These are phyloP conservation scores for Drosophila serrata DNA, from an alignment of 1,140 invertebrate genomes.

Conservation along the genomic window DNA sequence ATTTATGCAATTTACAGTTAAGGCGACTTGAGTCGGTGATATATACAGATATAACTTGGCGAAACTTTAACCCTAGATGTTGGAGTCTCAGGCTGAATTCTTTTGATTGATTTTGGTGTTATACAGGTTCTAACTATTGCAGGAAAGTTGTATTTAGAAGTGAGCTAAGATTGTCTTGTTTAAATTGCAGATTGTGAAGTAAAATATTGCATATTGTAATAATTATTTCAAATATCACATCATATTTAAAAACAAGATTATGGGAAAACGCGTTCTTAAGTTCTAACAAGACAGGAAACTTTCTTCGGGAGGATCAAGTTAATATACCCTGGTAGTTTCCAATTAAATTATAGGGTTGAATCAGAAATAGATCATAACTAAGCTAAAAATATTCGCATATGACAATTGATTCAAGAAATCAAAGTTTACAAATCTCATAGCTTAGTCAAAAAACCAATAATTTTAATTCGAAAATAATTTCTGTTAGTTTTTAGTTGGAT, in stretches of 20 bases:
- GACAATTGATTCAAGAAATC: no score
- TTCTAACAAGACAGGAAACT: background rate
- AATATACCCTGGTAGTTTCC: no score
- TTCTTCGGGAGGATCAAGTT: no score
- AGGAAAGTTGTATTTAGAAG: background rate
- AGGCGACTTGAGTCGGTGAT: constrained; percentile 29
- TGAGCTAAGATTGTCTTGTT: background rate
- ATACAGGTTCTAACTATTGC: no score
- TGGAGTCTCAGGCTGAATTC: no score
- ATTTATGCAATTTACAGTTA: constrained; percentile 82
- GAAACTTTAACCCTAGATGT: constrained; percentile 27
- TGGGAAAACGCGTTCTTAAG: background rate
- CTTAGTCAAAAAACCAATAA: no score
- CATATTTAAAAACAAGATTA: background rate
- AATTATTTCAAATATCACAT: background rate
- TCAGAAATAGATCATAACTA: no score
- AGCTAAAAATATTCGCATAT: no score
- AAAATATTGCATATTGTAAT: background rate
- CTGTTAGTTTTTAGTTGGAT: no score
- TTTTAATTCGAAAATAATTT: no score
- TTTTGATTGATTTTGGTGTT: background rate
- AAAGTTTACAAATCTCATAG: no score
- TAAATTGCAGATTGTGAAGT: background rate
- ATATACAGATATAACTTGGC: constrained; percentile 7
- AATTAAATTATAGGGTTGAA: no score